Evolutionary conservation across 2,888 invertebrate species (phyloP), one percentile per base, ranked within the genome.

Genomic region (Metalampra italica): DNA sequence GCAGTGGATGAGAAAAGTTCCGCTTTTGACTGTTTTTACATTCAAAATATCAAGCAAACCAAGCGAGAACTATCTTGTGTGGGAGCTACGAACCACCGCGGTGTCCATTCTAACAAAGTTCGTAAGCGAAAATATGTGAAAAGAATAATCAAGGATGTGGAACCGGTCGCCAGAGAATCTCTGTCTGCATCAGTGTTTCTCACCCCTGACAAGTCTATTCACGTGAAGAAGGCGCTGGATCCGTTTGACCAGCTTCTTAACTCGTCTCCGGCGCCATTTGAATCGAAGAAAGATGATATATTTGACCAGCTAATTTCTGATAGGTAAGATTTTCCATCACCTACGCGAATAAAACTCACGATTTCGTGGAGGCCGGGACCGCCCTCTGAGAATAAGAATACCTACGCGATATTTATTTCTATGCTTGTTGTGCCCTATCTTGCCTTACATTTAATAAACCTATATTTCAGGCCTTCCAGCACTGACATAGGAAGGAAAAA

Each of bases 41-140:
- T 87, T 37, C 71, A 84, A 68, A 89, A 87, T 64, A 78, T 89
- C 45, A 89, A 88, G 58, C 83, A 85, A 75, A 79, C 81, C 41
- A 87, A 87, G 55, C 74, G 80, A 39, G 87, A 87, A 60, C 55
- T 81, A 46, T 84, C 86, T 46, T 75, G 70, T 57, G 56, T 81
- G 36, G 71, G 70, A 7, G 52, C 75, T 1, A 71, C 78, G 1
- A 75, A 72, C 50, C 66, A 69, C 38, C 66, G 63, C 15, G 67
- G 62, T 34, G 57, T 62, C 7, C 63, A 69, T 54, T 71, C 75
- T 8, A 80, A 70, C 34, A 83, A 74, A 70, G 75, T 81, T 11
- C 78, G 79, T n/a, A 88, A 85, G 62, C 79, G 71, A 60, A 89
- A 88, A 62, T 81, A 76, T 54, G 86, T 85, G 0, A 87, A 78